Evolutionary conservation across 2,888 invertebrate genomes (phyloP), one percentile per base, ranked within the genome.

Genomic region (Plebejus anna): DNA sequence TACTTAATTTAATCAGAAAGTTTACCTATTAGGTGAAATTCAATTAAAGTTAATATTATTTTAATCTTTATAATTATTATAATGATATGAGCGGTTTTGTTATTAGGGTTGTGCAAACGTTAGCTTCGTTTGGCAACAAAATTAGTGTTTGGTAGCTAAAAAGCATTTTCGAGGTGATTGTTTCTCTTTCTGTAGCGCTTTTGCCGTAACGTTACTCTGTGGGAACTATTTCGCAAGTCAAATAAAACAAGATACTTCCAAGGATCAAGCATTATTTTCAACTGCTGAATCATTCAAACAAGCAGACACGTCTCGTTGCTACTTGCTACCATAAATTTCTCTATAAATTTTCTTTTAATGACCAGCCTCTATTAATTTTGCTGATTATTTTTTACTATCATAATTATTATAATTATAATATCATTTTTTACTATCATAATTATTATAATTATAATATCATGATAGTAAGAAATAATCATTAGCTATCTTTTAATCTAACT

Each of bases 191-290:
- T n/a, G 32, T 5, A 51, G 28, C 13, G 72, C 72, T 1, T 51
- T 72, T 51, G 72, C 51, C 47, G 13, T 47, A 11, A 72, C 32
- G 51, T 5, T 28, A 42, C 47, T 28, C 16, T 51, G 72, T 28
- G n/a, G n/a, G n/a, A n/a, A 4, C 51, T 51, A 72, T 72, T 72
- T 38, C 9, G 11, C 13, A 72, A 72, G 72, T 72, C 72, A 72
- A 72, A 72, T 51, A 72, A 72, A 47, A 32, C 72, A 51, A 51
- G 22, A 5, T 13, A 13, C 11, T 22, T 72, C 72, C 28, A 11
- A 22, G 38, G 42, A 22, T 3, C 11, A 13, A 28, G 28, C 13
- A 28, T 51, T 72, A 72, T 5, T 72, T 72, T 47, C 28, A 16
- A 9, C 11, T 51, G 13, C 28, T 72, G 9, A 51, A 72, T 51